Conservation (phyloP, 2,888 invertebrate species). For the Rhaphigaster nebulosa region DNA sequence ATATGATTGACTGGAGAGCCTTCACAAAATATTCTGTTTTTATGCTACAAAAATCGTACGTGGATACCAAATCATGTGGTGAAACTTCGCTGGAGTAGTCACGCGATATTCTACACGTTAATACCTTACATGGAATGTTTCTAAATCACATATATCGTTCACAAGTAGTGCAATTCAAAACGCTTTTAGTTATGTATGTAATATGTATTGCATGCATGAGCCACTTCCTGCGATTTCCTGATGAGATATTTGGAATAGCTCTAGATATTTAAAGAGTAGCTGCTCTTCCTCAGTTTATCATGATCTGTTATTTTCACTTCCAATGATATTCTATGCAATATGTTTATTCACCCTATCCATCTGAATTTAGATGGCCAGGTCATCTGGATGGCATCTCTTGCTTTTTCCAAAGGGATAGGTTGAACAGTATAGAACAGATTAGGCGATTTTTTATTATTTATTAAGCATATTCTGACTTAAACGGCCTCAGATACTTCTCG, state of each 20-base stretch:
- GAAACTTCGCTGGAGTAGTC: background rate
- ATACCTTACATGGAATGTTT: background rate
- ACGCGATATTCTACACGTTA: background rate
- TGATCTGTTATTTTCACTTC: background rate
- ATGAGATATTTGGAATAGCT: background rate
- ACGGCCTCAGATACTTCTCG: too few species aligned
- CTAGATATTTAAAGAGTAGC: background rate
- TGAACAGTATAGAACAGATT: too few species aligned
- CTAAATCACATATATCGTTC: background rate
- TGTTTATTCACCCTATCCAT: too few species aligned
- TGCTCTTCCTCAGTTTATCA: background rate
- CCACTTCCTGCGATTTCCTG: background rate
- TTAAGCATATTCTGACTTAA: too few species aligned
- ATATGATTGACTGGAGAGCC: background rate
- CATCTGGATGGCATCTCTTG: too few species aligned
- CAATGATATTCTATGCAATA: too few species aligned
- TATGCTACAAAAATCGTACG: background rate
- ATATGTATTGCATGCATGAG: background rate
- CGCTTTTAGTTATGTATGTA: background rate
- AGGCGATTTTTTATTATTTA: too few species aligned
- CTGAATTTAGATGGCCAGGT: too few species aligned
- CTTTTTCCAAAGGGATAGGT: too few species aligned
- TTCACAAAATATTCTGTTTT: background rate
- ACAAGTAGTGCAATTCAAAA: background rate
- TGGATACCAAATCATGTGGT: background rate